A percentile compares a stretch with the other conserved stretches of the same genome.
Evolutionary conservation across 2,797 vertebrate species (phyloP).

Genomic region (Sternotherus odoratus): DNA sequence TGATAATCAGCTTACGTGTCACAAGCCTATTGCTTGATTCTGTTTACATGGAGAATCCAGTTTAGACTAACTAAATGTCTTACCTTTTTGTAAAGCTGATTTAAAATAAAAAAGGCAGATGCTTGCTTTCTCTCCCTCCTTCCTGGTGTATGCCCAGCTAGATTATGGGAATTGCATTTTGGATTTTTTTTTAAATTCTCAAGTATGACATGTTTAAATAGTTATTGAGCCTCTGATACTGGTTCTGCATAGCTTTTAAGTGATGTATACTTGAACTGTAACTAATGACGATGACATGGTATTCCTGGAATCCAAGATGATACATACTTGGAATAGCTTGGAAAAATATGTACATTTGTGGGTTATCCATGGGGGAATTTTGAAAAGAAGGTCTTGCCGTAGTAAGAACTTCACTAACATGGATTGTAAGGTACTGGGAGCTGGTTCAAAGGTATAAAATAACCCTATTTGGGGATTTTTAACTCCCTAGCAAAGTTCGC

Average conservation of each 20-base stretch:
- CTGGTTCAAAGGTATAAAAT: rapidly evolving
- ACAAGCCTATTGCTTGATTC: constrained; percentile 50
- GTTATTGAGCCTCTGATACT: not conserved
- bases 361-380: not conserved
- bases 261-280: not conserved
- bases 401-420: not conserved
- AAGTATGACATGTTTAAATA: not conserved
- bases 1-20: constrained; percentile 11
- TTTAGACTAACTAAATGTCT: constrained; percentile 44
- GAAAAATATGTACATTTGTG: not conserved
- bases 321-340: not conserved
- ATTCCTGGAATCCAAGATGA: not conserved
- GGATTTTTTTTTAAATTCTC: not conserved
- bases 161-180: not conserved
- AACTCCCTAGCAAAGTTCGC: not conserved
- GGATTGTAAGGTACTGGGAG: not conserved
- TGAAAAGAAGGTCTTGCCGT: not conserved
- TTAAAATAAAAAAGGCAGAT: not conserved
- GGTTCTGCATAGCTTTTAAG: not conserved
- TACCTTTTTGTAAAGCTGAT: not conserved
- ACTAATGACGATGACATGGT: rapidly evolving
- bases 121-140: not conserved
- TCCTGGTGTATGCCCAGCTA: rapidly evolving
- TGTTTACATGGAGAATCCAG: constrained; percentile 30
- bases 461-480: not conserved